Evolutionary conservation across 2,797 vertebrate species (phyloP), one percentile per base, ranked within the genome.

Genomic region (Enteromius trimaculatus): DNA sequence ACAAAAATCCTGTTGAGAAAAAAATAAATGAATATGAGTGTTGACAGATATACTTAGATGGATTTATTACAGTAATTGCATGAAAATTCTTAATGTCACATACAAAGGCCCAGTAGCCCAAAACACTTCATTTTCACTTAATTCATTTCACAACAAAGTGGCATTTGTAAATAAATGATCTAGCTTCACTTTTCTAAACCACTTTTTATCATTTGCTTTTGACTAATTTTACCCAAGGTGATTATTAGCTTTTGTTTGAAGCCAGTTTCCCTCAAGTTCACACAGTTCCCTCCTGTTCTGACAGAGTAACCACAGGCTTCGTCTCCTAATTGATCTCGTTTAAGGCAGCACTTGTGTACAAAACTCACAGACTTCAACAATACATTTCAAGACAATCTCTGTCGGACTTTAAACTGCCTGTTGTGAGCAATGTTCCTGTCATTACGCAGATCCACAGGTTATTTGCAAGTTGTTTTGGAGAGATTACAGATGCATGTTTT

Each of bases 221-320:
- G 64, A 29, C 17, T 49, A 65, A 34, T 9, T 31, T 62, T 3
- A 65, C 60, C 60, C 58, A 65, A 21, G 26, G 23, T 49, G 76
- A 65, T 77, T 42, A 77, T 77, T 47, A 64, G 74, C 3, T 23
- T 10, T 6, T 64, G 37, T 64, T 77, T 44, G 76, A 78, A 37
- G 53, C 23, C 53, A 17, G 21, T 39, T 76, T 37, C 11, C 51
- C n/a, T 60, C 53, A 23, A 17, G 34, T 76, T 58, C 34, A 76
- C 74, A 60, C 21, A 58, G 31, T 7, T n/a, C n/a, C n/a, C n/a
- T n/a, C n/a, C n/a, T 58, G 21, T 58, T 17, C 70, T 72, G 31
- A 29, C 34, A 76, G 74, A 76, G 19, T 9, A 60, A 47, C 26
- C 76, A 34, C 60, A 65, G 60, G 42, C 31, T 64, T 14, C 6